Percentiles rank a stretch among this genome's conserved stretches.
Evolutionary conservation across 2,888 invertebrate genomes (phyloP).

Genomic region (Lasioglossum morio): DNA sequence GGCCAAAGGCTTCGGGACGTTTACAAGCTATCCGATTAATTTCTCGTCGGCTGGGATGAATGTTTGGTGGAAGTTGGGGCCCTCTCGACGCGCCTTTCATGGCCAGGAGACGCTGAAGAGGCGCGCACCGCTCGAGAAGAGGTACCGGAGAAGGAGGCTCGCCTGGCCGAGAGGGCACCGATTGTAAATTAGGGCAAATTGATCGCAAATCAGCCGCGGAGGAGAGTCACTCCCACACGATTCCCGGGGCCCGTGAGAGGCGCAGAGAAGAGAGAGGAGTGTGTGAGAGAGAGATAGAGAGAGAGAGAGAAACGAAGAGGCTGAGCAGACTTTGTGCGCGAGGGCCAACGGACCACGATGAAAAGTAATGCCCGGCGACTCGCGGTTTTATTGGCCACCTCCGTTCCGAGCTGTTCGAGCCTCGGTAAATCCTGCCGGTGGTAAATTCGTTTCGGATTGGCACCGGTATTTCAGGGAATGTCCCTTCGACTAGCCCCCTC

Average conservation of each 20-base stretch:
- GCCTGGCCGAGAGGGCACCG: constrained; percentile 61
- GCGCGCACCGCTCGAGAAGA: neutral
- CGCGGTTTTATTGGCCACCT: constrained; percentile 51
- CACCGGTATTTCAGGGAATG: constrained; percentile 30
- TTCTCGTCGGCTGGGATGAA: constrained; percentile 49
- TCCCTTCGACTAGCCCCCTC: constrained; percentile 9
- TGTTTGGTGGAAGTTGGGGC: constrained; percentile 43
- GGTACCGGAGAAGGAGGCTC: neutral
- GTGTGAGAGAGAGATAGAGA: too few relatives aligned
- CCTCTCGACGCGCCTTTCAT: constrained; percentile 50
- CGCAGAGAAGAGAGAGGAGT: neutral
- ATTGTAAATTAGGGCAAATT: constrained; percentile 84
- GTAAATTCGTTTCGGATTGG: constrained; percentile 24
- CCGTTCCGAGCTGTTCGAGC: constrained; percentile 25
- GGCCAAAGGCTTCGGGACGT: constrained; percentile 42
- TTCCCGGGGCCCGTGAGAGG: constrained; percentile 36
- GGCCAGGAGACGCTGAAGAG: constrained; percentile 44
- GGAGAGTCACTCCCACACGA: constrained; percentile 68
- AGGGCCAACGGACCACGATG: constrained; percentile 38
- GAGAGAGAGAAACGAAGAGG: constrained; percentile 13
- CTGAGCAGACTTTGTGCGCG: constrained; percentile 44
- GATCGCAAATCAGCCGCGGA: constrained; percentile 82
- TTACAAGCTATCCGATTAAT: constrained; percentile 59
- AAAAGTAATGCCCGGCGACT: constrained; percentile 42
- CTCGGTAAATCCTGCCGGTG: constrained; percentile 42